Conservation (phyloP, 1,140 invertebrate genomes). For the Popillia japonica region DNA sequence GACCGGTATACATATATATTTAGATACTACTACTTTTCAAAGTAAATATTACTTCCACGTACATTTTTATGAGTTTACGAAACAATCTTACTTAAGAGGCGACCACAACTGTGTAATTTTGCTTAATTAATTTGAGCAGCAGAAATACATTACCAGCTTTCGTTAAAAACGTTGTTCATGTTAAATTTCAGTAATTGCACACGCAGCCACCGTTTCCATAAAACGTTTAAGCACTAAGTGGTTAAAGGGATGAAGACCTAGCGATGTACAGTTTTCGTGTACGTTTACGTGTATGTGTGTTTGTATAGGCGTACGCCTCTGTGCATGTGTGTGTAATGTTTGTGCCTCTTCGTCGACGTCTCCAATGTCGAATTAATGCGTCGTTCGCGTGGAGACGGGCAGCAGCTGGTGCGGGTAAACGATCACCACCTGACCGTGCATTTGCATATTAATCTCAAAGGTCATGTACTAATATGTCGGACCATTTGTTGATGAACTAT, state of each 20-base stretch:
- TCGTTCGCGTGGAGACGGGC: constrained; percentile 30
- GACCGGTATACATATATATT: too few relatives aligned
- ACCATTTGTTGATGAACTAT: constrained; percentile 45
- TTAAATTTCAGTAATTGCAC: neutral
- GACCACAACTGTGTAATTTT: too few relatives aligned
- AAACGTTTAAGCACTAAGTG: neutral
- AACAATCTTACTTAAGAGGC: too few relatives aligned
- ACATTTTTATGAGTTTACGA: too few relatives aligned
- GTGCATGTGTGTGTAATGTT: neutral
- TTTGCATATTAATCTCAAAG: constrained; percentile 48
- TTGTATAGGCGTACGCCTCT: neutral
- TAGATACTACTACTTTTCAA: too few relatives aligned
- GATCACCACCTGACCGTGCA: constrained; percentile 44
- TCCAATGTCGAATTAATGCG: constrained; percentile 37
- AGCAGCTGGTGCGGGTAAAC: constrained; percentile 33
- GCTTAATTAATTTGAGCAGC: too few relatives aligned
- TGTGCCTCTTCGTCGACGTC: constrained; percentile 36
- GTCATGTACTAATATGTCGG: constrained; percentile 41
- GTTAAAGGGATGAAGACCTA: constrained; percentile 1
- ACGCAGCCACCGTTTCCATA: neutral
- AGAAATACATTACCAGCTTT: too few relatives aligned
- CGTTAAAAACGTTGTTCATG: neutral
- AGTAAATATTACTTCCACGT: too few relatives aligned
- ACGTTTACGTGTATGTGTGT: neutral
- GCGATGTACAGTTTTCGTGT: constrained; percentile 6